Evolutionary conservation across 2,888 invertebrate species (phyloP).

Genomic region (Gibbula magus): DNA sequence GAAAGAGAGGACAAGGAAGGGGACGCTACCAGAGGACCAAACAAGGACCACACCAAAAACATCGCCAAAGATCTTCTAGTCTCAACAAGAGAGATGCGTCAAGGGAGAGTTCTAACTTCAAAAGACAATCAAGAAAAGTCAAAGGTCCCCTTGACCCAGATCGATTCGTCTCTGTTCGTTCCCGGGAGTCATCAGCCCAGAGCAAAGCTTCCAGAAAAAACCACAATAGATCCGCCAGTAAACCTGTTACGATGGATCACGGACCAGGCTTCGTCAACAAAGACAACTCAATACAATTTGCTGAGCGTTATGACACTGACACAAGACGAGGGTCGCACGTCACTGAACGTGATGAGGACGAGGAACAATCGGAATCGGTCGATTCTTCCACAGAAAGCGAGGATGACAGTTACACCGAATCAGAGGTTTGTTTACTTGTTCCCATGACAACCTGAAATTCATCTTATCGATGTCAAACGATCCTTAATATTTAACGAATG

Average conservation of each 20-base stretch:
- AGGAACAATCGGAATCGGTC: neutral
- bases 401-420: neutral
- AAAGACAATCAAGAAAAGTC: neutral
- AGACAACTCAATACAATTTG: neutral
- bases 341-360: neutral
- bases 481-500: neutral
- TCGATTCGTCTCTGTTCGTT: neutral
- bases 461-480: neutral
- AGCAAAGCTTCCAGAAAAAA: neutral
- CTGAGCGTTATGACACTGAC: neutral
- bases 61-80: neutral
- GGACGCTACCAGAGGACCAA: too few relatives aligned
- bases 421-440: neutral
- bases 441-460: neutral
- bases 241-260: neutral
- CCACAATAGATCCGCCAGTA: neutral
- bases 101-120: too few relatives aligned
- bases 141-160: neutral
- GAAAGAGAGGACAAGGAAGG: too few relatives aligned
- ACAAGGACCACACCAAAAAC: neutral
- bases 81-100: neutral
- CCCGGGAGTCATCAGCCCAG: neutral
- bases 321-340: neutral
- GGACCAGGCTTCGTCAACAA: neutral
- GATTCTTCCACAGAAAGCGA: neutral